Evolutionary conservation across 2,113 vertebrate genomes (phyloP).

Genomic region (Gnathonemus echidnorhynchus): DNA sequence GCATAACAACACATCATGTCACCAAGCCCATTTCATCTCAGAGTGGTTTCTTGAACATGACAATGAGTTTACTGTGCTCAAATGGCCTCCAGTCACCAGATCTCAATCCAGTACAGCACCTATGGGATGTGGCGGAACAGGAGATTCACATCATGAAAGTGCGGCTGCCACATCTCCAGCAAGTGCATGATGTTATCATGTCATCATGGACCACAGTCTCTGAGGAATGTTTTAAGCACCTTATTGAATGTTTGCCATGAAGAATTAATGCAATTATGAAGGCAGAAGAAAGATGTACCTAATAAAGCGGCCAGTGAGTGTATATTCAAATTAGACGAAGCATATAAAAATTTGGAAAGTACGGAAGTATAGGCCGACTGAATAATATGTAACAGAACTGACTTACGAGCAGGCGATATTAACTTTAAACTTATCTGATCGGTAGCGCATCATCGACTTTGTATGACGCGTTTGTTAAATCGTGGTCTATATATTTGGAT

Average conservation of each 20-base stretch:
- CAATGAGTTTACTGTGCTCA: not conserved
- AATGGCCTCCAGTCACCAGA: not conserved
- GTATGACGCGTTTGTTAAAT: not conserved
- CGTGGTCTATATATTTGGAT: not conserved
- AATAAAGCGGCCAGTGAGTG: not conserved
- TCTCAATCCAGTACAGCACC: not conserved
- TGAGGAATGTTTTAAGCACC: not conserved
- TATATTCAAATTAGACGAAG: not conserved
- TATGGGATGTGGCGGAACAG: not conserved
- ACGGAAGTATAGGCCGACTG: not conserved
- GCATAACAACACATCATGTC: not conserved
- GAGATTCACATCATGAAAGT: not conserved
- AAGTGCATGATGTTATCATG: not conserved
- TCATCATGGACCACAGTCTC: not conserved
- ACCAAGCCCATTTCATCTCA: not conserved
- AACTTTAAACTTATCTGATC: not conserved
- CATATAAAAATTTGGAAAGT: not conserved
- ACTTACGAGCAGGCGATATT: not conserved
- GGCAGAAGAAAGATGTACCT: not conserved
- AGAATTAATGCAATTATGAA: not conserved
- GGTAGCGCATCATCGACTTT: not conserved
- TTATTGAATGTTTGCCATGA: not conserved
- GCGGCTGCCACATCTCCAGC: not conserved
- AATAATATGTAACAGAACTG: not conserved
- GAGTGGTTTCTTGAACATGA: not conserved